Conservation (phyloP, 2,888 invertebrate genomes). For the Tridacna gigas region DNA sequence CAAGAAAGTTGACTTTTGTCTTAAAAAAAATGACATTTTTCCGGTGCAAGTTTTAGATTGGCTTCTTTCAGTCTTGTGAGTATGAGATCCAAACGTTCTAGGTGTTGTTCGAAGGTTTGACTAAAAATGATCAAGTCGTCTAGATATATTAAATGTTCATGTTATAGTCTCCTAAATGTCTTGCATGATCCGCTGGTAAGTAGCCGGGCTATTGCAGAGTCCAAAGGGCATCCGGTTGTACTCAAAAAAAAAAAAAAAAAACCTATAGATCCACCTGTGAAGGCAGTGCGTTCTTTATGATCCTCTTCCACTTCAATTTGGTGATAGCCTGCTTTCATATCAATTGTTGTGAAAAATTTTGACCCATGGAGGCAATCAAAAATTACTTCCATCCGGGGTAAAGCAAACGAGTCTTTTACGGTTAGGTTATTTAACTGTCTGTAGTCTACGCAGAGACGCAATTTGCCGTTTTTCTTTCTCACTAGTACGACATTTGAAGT, state of each 20-base stretch:
- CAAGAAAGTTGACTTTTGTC: conserved; percentile 30
- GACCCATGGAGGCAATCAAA: not conserved
- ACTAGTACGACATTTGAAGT: not conserved
- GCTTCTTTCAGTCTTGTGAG: not conserved
- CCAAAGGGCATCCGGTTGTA: conserved; percentile 23
- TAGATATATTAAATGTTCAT: conserved; percentile 13
- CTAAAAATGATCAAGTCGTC: conserved; percentile 18
- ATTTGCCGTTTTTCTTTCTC: not conserved
- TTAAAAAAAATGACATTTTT: conserved; percentile 21
- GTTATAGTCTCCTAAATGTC: not conserved
- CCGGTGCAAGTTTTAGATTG: conserved; percentile 9
- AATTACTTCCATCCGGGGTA: not conserved
- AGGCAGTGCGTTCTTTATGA: conserved; percentile 5
- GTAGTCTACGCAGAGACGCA: not conserved
- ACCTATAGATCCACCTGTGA: not conserved
- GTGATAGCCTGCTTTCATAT: conserved; percentile 16
- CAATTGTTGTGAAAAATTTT: conserved; percentile 16
- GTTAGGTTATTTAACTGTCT: not conserved
- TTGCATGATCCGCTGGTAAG: no score
- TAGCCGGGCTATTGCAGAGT: not conserved
- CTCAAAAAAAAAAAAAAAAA: no score
- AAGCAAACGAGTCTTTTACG: conserved; percentile 7
- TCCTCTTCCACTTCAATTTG: conserved; percentile 6
- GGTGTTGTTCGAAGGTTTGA: conserved; percentile 14
- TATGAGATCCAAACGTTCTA: conserved; percentile 6